These are phyloP conservation scores for Echiichthys vipera DNA, from an alignment of 2,797 vertebrate species.

Conservation along the genomic window DNA sequence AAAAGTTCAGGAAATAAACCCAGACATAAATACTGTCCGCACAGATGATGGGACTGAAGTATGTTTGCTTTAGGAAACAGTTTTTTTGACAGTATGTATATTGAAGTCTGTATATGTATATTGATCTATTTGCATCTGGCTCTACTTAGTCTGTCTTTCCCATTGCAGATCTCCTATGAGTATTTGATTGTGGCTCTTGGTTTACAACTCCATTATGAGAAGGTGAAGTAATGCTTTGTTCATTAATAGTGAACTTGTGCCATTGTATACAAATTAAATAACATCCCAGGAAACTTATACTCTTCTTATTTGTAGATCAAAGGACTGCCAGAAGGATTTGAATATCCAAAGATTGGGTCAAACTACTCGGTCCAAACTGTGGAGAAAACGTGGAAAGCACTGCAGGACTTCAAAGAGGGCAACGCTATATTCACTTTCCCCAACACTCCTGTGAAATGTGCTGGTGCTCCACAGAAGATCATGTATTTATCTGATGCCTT, in stretches of 20 bases:
- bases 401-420: conserved; percentile 93
- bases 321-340: conserved; percentile 95
- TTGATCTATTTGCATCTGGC: background rate
- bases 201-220: conserved; percentile 92
- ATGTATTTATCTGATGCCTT: conserved; percentile 95
- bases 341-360: conserved; percentile 93
- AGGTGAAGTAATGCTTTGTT: conserved; percentile 81
- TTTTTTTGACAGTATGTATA: background rate
- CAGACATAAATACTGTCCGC: conserved; percentile 88
- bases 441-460: conserved; percentile 95
- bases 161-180: conserved; percentile 91
- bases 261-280: background rate
- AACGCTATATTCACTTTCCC: conserved; percentile 96
- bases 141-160: background rate
- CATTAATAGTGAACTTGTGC: background rate
- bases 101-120: too few relatives aligned
- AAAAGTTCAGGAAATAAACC: conserved; percentile 89
- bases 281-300: background rate
- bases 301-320: conserved; percentile 87
- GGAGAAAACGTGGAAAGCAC: conserved; percentile 96
- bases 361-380: conserved; percentile 94
- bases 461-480: conserved; percentile 97
- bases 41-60: conserved; percentile 89
- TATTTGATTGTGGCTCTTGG: conserved; percentile 97
- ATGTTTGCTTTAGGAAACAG: conserved; percentile 38